These are phyloP conservation scores for Hirtodrosophila cameraria DNA, from an alignment of 2,888 invertebrate genomes.

Conservation along the genomic window DNA sequence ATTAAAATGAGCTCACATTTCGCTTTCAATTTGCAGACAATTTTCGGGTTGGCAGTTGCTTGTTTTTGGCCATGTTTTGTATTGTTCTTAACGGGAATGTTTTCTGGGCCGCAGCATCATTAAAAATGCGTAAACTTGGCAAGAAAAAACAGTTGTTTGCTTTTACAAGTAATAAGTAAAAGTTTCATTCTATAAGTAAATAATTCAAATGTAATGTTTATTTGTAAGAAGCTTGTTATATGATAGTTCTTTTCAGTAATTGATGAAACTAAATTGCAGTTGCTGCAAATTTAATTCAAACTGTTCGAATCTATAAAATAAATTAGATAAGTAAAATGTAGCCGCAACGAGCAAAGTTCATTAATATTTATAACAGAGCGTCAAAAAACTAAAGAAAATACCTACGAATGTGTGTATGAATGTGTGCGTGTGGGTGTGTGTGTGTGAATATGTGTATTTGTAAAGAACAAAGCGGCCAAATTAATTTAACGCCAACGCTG, in stretches of 20 bases:
- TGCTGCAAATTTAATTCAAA: conserved; percentile 26
- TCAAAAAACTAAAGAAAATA: conserved; percentile 36
- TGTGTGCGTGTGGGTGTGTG: not conserved
- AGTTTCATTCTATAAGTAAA: not conserved
- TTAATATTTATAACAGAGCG: conserved; percentile 71
- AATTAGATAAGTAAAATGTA: conserved; percentile 30
- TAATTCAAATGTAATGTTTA: too few species aligned
- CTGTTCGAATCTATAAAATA: conserved; percentile 36
- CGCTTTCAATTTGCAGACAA: conserved; percentile 78
- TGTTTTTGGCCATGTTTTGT: conserved; percentile 24
- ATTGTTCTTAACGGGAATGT: conserved; percentile 42
- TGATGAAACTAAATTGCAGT: conserved; percentile 28
- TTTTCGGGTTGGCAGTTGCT: conserved; percentile 37
- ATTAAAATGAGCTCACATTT: conserved; percentile 74
- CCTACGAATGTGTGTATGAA: conserved; percentile 10
- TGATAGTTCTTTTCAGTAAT: conserved; percentile 20
- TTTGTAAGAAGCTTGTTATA: too few species aligned
- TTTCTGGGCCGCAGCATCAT: conserved; percentile 42
- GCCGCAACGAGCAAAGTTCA: conserved; percentile 52
- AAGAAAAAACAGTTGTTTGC: conserved; percentile 12
- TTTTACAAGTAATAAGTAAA: conserved; percentile 3
- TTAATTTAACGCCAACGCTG: conserved; percentile 72
- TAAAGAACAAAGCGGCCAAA: conserved; percentile 68
- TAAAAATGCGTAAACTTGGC: conserved; percentile 59
- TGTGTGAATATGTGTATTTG: conserved; percentile 7